Evolutionary conservation across 2,797 vertebrate genomes (phyloP).

Genomic region (Trachurus trachurus): DNA sequence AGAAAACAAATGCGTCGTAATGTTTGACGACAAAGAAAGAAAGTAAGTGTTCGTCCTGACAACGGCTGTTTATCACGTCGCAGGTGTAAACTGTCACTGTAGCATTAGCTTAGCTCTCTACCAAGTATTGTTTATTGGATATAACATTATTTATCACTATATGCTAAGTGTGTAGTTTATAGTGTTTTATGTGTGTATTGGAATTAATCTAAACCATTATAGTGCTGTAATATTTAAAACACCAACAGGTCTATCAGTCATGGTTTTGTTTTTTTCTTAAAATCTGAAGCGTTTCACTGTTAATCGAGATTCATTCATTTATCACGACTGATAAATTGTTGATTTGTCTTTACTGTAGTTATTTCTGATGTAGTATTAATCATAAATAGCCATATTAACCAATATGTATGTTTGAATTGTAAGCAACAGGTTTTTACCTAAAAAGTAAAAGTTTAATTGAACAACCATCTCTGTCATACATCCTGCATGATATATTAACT

Average conservation of each 20-base stretch:
- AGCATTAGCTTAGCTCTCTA: constrained; percentile 22
- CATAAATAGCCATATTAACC: too few species aligned
- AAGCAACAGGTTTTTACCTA: neutral
- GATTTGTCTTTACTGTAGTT: neutral
- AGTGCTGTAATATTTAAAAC: neutral
- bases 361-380: too few species aligned
- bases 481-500: neutral
- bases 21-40: constrained; percentile 84
- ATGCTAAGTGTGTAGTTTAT: neutral
- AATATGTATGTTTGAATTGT: neutral
- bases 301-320: neutral
- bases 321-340: neutral
- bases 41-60: constrained; percentile 74
- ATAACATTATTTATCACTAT: neutral
- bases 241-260: neutral
- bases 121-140: neutral
- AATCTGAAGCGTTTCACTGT: neutral
- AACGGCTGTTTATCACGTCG: neutral
- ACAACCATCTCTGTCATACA: neutral
- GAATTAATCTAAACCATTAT: neutral
- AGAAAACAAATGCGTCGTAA: constrained; percentile 80
- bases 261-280: neutral
- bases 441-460: neutral
- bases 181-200: neutral
- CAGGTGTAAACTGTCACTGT: constrained; percentile 2